Evolutionary conservation across 2,797 vertebrate genomes (phyloP).

Genomic region (Ficedula albicollis): DNA sequence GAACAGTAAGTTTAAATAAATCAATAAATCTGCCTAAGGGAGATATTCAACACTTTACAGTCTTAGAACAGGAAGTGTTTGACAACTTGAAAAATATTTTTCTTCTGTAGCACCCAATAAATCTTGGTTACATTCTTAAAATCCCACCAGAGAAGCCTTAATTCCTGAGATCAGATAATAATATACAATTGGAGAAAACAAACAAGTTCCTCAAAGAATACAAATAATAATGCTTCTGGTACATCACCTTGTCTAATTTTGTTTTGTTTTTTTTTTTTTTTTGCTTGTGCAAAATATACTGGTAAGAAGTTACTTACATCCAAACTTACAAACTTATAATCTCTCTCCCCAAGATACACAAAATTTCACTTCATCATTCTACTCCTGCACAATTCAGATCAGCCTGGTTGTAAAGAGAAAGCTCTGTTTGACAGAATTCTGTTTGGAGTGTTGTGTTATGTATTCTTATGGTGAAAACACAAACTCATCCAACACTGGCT

Average conservation of each 20-base stretch:
- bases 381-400: not conserved
- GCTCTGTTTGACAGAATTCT: not conserved
- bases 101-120: conserved; percentile 10
- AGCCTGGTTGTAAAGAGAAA: not conserved
- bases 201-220: not conserved
- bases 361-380: not conserved
- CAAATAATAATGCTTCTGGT: not conserved
- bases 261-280: not conserved
- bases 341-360: not conserved
- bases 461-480: not conserved
- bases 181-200: not conserved
- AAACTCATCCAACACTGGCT: not conserved
- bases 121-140: conserved; percentile 19
- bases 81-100: conserved; percentile 59
- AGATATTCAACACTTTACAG: conserved; percentile 47
- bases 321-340: not conserved
- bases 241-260: not conserved
- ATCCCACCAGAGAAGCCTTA: not conserved
- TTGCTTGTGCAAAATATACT: not conserved
- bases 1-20: conserved; percentile 46
- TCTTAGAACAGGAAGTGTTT: conserved; percentile 28
- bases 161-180: not conserved
- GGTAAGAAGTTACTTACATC: not conserved
- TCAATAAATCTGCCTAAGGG: conserved; percentile 48
- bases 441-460: not conserved